Percentiles rank a stretch among this genome's conserved stretches.
phyloP scores from a whole-genome alignment of 2,888 invertebrate species.

The Tetragnatha montana region DNA sequence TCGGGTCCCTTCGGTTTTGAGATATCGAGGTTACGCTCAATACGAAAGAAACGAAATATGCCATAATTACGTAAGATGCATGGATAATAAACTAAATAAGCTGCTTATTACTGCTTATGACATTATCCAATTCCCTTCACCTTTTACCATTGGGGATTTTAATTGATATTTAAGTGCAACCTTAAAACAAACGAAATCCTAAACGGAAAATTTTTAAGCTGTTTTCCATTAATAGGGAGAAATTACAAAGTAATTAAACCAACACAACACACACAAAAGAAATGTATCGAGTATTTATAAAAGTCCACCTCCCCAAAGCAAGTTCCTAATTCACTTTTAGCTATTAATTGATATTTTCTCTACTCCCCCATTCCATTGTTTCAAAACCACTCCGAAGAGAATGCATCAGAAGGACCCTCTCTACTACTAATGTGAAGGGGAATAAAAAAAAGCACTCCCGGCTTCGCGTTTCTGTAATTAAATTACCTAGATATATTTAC shows the following conservation, averaged over 20 bases:
- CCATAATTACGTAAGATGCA: too few relatives aligned
- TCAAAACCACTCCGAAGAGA: background rate
- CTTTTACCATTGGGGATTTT: too few relatives aligned
- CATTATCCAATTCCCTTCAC: too few relatives aligned
- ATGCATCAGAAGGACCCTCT: background rate
- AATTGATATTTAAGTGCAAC: background rate
- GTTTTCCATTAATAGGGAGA: background rate
- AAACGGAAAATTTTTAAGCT: background rate
- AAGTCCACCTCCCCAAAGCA: background rate
- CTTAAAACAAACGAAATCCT: background rate
- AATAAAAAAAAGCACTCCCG: slow-evolving; percentile 46
- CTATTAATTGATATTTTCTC: slow-evolving; percentile 26
- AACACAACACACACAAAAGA: background rate
- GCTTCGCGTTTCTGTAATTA: slow-evolving; percentile 47
- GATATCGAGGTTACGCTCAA: too few relatives aligned
- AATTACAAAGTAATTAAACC: background rate
- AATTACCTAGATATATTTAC: slow-evolving; percentile 55
- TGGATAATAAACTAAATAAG: too few relatives aligned
- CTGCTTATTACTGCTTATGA: too few relatives aligned
- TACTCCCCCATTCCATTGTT: slow-evolving; percentile 24
- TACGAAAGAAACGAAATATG: too few relatives aligned
- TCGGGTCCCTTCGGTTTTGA: too few relatives aligned
- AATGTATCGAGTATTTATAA: background rate
- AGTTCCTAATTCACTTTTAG: slow-evolving; percentile 15
- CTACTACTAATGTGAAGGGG: too few relatives aligned